phyloP scores from a whole-genome alignment of 1,140 invertebrate species.

The Halictus rubicundus region DNA sequence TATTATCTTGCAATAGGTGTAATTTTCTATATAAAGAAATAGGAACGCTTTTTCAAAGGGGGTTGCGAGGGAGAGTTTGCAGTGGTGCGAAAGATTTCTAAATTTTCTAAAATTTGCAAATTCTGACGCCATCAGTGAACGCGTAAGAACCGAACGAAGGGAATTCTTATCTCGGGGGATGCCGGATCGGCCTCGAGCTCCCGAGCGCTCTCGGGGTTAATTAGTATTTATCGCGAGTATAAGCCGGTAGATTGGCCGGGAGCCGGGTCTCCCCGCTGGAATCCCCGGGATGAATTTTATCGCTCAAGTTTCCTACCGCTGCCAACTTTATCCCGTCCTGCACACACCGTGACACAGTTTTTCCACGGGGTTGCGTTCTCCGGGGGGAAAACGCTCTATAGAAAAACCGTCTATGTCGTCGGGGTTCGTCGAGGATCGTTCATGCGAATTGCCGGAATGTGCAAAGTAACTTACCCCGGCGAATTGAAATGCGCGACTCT shows the following conservation, averaged over 20 bases:
- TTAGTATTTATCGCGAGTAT: slow-evolving; percentile 61
- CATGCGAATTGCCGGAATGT: too few species aligned
- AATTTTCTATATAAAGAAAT: too few species aligned
- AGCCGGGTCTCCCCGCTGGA: slow-evolving; percentile 33
- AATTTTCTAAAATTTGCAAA: too few species aligned
- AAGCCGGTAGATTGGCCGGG: slow-evolving; percentile 37
- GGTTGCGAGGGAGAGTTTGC: too few species aligned
- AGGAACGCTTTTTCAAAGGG: too few species aligned
- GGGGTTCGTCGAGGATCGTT: too few species aligned
- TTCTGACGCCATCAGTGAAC: background rate
- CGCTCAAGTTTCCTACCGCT: slow-evolving; percentile 42
- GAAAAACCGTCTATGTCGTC: too few species aligned
- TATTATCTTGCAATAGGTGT: too few species aligned
- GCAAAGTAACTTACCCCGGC: too few species aligned
- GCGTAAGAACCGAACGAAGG: slow-evolving; percentile 27
- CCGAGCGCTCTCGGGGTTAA: slow-evolving; percentile 34
- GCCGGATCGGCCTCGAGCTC: background rate
- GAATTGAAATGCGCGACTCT: too few species aligned
- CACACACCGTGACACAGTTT: slow-evolving; percentile 9
- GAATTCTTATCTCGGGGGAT: slow-evolving; percentile 47
- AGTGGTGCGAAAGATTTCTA: too few species aligned
- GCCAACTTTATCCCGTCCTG: slow-evolving; percentile 27
- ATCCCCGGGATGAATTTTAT: slow-evolving; percentile 59
- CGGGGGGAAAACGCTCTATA: too few species aligned
- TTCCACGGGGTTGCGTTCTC: background rate